Conservation (phyloP, 2,888 invertebrate genomes). For the Hipparchia sbordonii region DNA sequence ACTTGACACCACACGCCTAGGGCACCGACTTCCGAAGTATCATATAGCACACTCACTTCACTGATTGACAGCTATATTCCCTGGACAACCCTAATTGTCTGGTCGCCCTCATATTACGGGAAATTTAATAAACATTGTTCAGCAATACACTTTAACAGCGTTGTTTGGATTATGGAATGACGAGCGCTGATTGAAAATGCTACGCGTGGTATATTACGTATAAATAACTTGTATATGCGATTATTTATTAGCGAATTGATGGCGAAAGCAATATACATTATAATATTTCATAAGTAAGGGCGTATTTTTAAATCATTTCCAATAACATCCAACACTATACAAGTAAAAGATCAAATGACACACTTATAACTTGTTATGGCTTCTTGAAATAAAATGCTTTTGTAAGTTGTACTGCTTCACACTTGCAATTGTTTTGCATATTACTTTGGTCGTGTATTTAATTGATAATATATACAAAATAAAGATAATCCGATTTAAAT, state of each 20-base stretch:
- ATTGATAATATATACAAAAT: conserved; percentile 15
- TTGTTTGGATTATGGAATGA: conserved; percentile 59
- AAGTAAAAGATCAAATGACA: background rate
- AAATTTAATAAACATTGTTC: conserved; percentile 72
- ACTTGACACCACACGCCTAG: conserved; percentile 22
- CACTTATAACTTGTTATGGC: background rate
- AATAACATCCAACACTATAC: background rate
- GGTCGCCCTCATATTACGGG: conserved; percentile 61
- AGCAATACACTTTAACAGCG: conserved; percentile 53
- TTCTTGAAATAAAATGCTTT: background rate
- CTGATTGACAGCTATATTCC: conserved; percentile 72
- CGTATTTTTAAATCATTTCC: background rate
- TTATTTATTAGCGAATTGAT: background rate
- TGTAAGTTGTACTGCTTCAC: background rate
- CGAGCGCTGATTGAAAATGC: conserved; percentile 62
- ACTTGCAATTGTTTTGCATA: background rate
- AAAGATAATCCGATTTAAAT: conserved; percentile 33
- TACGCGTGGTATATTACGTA: conserved; percentile 36
- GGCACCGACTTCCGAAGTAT: conserved; percentile 54
- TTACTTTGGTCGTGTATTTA: background rate
- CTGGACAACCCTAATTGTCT: conserved; percentile 67
- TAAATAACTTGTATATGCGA: conserved; percentile 2
- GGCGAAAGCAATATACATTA: too few species aligned
- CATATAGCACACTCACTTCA: conserved; percentile 47
- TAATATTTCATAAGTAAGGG: too few species aligned